Evolutionary conservation across 2,113 vertebrate species (phyloP), one percentile per base, ranked within the genome.

Genomic region (Cyphomyrus plagiostoma): DNA sequence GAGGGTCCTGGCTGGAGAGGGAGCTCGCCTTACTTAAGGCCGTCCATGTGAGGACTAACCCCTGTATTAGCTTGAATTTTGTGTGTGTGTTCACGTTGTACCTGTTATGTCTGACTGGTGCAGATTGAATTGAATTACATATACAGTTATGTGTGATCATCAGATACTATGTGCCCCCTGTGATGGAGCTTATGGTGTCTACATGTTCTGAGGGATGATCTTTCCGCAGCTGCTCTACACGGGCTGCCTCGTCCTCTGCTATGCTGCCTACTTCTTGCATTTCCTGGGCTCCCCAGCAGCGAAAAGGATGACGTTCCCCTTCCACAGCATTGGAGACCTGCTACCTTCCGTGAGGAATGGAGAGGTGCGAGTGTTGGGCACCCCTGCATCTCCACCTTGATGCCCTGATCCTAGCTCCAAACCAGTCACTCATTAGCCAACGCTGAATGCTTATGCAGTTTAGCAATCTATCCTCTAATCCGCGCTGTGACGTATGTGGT

Each of bases 221-320:
- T 87, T 19, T 88, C 90, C 66, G 2, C 89, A 99, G 98, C 93
- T 97, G 93, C 93, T 97, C 46, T 98, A 98, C 92, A 95, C 96
- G 89, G 94, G 95, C 17, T 92, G 97, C 90, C 93, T 99, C 92
- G 95, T 97, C 30, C 90, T 97, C 45, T 98, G 97, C 93, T 99
- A 99, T 30, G 87, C 92, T 23, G 89, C 93, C 86, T 98, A 98
- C 92, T 98, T 99, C 92, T 62, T 94, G 88, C 95, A 88, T 90
- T 97, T 98, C 93, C 77, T 99, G 94, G 95, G 96, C 13, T 98
- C 97, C 89, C 90, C 94, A 92, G 96, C 97, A 90, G 96, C 97
- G 85, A 91, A 90, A 1, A 96, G 94, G 92, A 96, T 94, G 87
- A 93, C 89, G 35, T 98, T 99, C 93, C 98, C 98, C 46, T 30